Evolutionary conservation across 2,888 invertebrate genomes (phyloP), one percentile per base, ranked within the genome.

Genomic region (Drosophila nr. medialis): DNA sequence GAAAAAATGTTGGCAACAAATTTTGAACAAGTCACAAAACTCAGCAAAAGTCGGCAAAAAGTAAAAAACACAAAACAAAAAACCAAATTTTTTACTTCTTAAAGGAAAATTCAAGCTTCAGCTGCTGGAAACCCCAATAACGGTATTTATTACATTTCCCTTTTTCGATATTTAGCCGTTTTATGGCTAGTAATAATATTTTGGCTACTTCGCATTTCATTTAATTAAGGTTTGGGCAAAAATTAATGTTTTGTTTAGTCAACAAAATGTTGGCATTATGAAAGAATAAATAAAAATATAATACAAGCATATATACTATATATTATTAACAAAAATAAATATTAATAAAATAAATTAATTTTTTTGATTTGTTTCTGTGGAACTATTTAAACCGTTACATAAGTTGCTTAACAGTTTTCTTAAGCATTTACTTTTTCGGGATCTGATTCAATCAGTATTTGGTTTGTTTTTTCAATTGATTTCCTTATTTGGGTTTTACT

Each of bases 1-100:
- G 1, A 56, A 65, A 61, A 42, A 42, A 58, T 45, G 13, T 45
- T 13, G 71, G 27, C 45, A 64, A 53, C 54, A 48, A 56, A 38
- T 61, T 40, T 45, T 24, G 45, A 59, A 61, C 55, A 49, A 32
- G 5, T 11, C 45, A 59, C 6, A 45, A 48, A 40, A 59, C 24
- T 15, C 48, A 30, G 49, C 45, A 32, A 30, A 40, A 18, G 11
- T 30, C 5, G 13, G 32, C 34, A 27, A 32, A 40, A 51, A 30
- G 45, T 6, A 4, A 21, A 21, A 45, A 21, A 15, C 15, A 15
- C 4, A 24, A 21, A 42, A 13, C 6, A 21, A 36, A 36, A 15
- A 21, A 13, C 13, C 1, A 42, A 13, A 45, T 45, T 45, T 7
- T 15, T 45, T 15, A 7, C 15, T 15, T 45, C 24, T 24, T 24